Percentiles rank a stretch among this genome's conserved stretches.
Conservation (phyloP, 2,888 invertebrate species). For the Oxytorus armatus region DNA sequence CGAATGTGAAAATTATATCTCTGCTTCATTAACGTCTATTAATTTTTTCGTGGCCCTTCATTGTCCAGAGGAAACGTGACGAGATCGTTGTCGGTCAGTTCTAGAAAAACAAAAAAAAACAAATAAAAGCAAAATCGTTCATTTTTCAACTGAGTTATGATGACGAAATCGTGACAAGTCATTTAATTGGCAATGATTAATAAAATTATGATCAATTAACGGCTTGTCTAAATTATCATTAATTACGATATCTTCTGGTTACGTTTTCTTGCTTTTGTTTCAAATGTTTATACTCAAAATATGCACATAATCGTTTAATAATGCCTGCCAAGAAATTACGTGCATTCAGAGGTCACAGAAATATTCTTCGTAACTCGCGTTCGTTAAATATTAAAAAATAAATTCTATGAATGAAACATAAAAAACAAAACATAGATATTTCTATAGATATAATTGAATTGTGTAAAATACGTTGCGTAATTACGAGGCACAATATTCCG, state of each 20-base stretch:
- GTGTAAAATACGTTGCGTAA: conserved; percentile 51
- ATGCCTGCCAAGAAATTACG: neutral
- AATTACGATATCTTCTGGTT: neutral
- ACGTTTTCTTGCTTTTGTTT: neutral
- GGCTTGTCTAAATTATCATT: neutral
- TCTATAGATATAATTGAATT: conserved; percentile 13
- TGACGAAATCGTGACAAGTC: neutral
- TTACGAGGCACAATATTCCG: conserved; percentile 50
- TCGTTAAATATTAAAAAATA: neutral
- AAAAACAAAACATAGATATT: too few relatives aligned
- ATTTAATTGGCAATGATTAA: too few relatives aligned
- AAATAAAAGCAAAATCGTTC: too few relatives aligned
- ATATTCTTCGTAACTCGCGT: neutral
- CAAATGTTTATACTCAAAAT: conserved; percentile 8
- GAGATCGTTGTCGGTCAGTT: conserved; percentile 1
- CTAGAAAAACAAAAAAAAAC: too few relatives aligned
- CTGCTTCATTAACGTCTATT: neutral
- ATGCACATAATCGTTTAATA: neutral
- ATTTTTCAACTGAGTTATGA: neutral
- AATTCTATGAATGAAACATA: too few relatives aligned
- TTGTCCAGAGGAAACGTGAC: neutral
- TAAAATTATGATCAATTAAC: neutral
- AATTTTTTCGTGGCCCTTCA: conserved; percentile 4
- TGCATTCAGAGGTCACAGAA: too few relatives aligned
- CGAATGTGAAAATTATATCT: conserved; percentile 22